Conservation (phyloP, 2,888 invertebrate genomes). For the Tipula unca region DNA sequence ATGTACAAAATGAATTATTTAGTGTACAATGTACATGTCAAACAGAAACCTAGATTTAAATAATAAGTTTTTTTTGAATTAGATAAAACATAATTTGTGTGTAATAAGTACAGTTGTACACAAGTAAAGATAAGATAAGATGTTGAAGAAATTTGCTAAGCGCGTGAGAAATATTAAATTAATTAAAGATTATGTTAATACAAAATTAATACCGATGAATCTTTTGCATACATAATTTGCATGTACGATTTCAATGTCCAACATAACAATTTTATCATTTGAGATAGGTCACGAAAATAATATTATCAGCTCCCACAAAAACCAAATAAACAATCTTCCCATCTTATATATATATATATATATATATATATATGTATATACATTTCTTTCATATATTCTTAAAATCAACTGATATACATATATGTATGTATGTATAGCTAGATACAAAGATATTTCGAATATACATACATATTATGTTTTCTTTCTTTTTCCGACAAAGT, state of each 20-base stretch:
- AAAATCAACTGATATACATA: not conserved
- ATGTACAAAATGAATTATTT: too few species aligned
- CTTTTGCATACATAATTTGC: too few species aligned
- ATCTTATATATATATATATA: not conserved
- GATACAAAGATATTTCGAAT: too few species aligned
- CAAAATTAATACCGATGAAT: too few species aligned
- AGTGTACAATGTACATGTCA: not conserved
- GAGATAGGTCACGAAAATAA: not conserved
- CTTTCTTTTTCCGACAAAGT: not conserved
- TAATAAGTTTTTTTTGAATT: not conserved
- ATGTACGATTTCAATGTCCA: too few species aligned
- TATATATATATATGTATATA: too few species aligned
- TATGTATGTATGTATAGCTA: too few species aligned
- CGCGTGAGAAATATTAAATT: too few species aligned
- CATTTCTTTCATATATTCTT: not conserved
- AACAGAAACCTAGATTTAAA: not conserved
- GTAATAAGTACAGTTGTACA: not conserved
- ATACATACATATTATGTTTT: not conserved
- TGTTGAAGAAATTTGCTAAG: too few species aligned
- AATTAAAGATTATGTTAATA: too few species aligned
- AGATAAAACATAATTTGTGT: not conserved
- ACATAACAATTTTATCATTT: not conserved
- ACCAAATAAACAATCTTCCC: not conserved
- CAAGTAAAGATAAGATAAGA: too few species aligned
- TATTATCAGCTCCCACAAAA: not conserved